Conservation (phyloP, 2,113 vertebrate genomes). For the human (Homo sapiens) region DNA sequence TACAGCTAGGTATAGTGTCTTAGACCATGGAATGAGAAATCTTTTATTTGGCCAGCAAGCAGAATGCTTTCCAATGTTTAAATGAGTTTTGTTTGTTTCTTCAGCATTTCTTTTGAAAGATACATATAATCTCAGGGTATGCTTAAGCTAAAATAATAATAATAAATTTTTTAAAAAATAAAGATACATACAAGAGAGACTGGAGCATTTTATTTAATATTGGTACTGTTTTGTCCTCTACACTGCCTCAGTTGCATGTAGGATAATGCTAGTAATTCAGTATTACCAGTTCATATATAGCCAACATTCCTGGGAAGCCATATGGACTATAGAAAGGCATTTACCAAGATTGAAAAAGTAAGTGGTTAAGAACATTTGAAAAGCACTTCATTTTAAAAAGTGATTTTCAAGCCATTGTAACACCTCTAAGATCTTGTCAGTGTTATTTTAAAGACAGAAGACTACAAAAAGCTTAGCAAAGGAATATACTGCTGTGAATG, state of each 20-base stretch:
- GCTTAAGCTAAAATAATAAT: too few relatives aligned
- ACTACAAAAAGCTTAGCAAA: neutral
- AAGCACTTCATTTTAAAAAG: slow-evolving; percentile 23
- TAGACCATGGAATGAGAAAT: neutral
- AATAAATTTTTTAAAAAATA: neutral
- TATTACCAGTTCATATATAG: neutral
- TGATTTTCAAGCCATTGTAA: neutral
- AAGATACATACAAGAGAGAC: neutral
- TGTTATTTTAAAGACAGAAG: neutral
- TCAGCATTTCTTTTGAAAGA: slow-evolving; percentile 39
- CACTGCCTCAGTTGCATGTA: neutral
- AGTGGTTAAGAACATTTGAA: neutral
- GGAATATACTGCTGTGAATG: neutral
- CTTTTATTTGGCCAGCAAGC: neutral
- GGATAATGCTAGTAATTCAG: neutral
- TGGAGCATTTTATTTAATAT: neutral
- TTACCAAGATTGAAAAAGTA: neutral
- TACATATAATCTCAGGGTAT: neutral
- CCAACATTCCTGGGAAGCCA: neutral
- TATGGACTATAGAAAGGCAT: neutral
- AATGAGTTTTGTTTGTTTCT: neutral
- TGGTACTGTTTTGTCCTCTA: neutral
- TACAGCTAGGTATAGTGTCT: neutral
- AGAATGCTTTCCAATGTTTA: neutral
- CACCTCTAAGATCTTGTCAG: neutral